phyloP scores from a whole-genome alignment of 2,888 invertebrate species.

The Ditula angustiorana region DNA sequence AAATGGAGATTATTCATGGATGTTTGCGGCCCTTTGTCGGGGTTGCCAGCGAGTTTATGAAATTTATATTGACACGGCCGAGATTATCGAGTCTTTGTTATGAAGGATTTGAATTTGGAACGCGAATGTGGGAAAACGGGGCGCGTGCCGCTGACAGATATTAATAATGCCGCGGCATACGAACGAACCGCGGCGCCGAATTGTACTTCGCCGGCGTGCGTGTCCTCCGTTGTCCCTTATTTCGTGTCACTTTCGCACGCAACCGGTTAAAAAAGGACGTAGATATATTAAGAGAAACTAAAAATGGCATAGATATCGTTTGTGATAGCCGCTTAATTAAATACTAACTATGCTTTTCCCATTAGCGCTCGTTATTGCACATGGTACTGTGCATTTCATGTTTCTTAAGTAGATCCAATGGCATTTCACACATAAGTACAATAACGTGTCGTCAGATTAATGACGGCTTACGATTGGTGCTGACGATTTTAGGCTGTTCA shows the following conservation, averaged over 20 bases:
- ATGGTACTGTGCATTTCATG: no score
- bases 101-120: conserved; percentile 74
- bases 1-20: conserved; percentile 83
- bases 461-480: no score
- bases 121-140: conserved; percentile 68
- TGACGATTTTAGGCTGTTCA: no score
- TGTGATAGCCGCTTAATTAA: no score
- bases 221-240: background rate
- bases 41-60: conserved; percentile 77
- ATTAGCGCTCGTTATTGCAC: no score
- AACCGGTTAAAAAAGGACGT: background rate
- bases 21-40: conserved; percentile 77
- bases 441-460: no score
- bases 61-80: conserved; percentile 81
- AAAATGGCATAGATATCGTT: background rate
- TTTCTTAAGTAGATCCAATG: no score
- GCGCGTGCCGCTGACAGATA: conserved; percentile 77
- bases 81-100: conserved; percentile 80
- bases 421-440: no score
- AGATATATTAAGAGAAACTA: background rate
- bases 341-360: no score
- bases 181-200: background rate
- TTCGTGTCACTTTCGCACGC: background rate
- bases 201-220: background rate
- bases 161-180: conserved; percentile 60